phyloP scores from a whole-genome alignment of 2,888 invertebrate species.

The Oligia fasciuncula region DNA sequence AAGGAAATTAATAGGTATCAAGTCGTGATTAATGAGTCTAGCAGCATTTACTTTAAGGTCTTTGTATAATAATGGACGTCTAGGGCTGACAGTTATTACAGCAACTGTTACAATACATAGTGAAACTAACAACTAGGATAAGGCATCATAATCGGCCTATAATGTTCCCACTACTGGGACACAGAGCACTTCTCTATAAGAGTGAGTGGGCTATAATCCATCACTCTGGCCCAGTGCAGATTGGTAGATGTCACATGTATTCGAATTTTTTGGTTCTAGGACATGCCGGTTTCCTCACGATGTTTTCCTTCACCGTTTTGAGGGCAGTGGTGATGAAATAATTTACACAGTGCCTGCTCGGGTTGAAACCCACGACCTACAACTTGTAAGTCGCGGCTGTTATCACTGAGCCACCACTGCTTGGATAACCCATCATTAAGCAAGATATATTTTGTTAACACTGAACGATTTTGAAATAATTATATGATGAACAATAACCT shows the following conservation, averaged over 20 bases:
- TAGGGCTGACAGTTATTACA: not conserved
- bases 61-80: not conserved
- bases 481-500: not conserved
- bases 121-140: not conserved
- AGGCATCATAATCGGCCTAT: not conserved
- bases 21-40: not conserved
- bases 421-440: not conserved
- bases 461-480: not conserved
- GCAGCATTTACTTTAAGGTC: not conserved
- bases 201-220: not conserved
- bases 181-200: not conserved
- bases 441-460: not conserved
- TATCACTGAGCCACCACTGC: not conserved
- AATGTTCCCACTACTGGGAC: not conserved
- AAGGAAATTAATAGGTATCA: not conserved
- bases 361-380: no score
- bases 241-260: not conserved
- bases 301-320: not conserved
- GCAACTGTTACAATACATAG: no score
- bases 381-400: not conserved
- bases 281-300: not conserved
- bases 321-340: not conserved
- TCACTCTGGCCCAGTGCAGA: not conserved
- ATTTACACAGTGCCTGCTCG: no score
- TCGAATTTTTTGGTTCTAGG: not conserved